These are phyloP conservation scores for Saimiri boliviensis DNA, from an alignment of 2,113 vertebrate genomes.

Conservation along the genomic window DNA sequence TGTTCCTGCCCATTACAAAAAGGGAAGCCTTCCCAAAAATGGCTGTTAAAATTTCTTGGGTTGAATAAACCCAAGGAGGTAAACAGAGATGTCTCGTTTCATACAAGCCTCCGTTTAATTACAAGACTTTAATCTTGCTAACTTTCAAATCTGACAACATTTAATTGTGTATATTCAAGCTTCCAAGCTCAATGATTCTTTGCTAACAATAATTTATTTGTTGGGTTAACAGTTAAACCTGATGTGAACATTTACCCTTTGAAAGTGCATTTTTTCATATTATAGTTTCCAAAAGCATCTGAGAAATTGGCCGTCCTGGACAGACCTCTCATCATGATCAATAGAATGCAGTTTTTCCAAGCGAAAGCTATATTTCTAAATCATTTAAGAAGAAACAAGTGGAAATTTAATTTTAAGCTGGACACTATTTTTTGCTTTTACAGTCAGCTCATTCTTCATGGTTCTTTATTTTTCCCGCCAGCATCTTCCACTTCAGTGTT, in stretches of 20 bases:
- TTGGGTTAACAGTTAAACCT: neutral
- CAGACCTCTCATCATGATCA: neutral
- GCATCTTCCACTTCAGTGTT: conserved; percentile 68
- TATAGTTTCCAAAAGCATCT: neutral
- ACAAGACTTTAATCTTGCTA: neutral
- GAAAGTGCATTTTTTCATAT: neutral
- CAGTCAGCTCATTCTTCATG: conserved; percentile 47
- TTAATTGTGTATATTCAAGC: neutral
- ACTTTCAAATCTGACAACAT: neutral
- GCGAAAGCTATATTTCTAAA: conserved; percentile 58
- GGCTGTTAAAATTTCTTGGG: neutral
- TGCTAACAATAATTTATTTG: neutral
- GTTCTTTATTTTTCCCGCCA: conserved; percentile 65
- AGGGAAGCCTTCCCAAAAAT: neutral
- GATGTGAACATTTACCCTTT: neutral
- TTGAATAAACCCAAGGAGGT: neutral
- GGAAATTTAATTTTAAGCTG: conserved; percentile 69
- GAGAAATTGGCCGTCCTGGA: neutral
- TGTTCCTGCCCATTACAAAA: neutral
- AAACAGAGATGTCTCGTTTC: neutral
- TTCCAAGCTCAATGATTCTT: neutral
- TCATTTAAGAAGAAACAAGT: conserved; percentile 59
- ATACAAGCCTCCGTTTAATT: neutral
- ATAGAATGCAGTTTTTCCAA: neutral
- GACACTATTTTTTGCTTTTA: conserved; percentile 47